These are phyloP conservation scores for Drosophila fuyamai DNA, from an alignment of 1,140 invertebrate species.

Conservation along the genomic window DNA sequence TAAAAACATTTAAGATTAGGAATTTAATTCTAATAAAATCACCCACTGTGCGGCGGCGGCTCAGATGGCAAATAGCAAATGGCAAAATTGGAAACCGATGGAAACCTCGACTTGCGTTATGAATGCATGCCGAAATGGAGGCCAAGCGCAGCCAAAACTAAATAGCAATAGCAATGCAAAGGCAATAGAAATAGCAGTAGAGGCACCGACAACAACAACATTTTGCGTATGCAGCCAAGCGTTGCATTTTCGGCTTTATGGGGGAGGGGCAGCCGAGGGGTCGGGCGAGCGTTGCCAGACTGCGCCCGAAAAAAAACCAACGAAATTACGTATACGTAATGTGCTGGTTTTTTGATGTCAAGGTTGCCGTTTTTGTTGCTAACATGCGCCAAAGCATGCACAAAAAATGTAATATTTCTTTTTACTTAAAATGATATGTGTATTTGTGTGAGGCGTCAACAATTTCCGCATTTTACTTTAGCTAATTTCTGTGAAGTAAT, in stretches of 20 bases:
- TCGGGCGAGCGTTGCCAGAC: slow-evolving; percentile 63
- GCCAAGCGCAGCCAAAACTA: slow-evolving; percentile 81
- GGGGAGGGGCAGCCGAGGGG: slow-evolving; percentile 24
- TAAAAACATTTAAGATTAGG: not conserved
- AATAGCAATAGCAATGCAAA: slow-evolving; percentile 66
- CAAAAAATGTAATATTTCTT: slow-evolving; percentile 34
- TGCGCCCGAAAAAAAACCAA: slow-evolving; percentile 29
- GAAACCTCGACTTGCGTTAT: slow-evolving; percentile 79
- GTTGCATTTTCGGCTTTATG: slow-evolving; percentile 72
- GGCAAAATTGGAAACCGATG: slow-evolving; percentile 80
- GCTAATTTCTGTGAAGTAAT: slow-evolving; percentile 64
- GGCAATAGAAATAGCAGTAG: slow-evolving; percentile 7
- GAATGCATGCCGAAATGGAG: slow-evolving; percentile 81
- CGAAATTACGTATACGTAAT: slow-evolving; percentile 66
- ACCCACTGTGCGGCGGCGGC: slow-evolving; percentile 32
- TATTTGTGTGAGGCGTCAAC: slow-evolving; percentile 29
- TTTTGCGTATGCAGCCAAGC: slow-evolving; percentile 76
- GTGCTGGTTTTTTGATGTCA: slow-evolving; percentile 64
- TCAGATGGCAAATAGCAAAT: slow-evolving; percentile 76
- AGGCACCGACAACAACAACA: slow-evolving; percentile 10
- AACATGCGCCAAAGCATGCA: slow-evolving; percentile 24
- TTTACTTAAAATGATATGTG: slow-evolving; percentile 33
- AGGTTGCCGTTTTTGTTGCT: slow-evolving; percentile 35
- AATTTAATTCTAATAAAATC: not conserved
- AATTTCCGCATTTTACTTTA: slow-evolving; percentile 70